Conservation (phyloP, 1,140 invertebrate genomes). For the Battus philenor region DNA sequence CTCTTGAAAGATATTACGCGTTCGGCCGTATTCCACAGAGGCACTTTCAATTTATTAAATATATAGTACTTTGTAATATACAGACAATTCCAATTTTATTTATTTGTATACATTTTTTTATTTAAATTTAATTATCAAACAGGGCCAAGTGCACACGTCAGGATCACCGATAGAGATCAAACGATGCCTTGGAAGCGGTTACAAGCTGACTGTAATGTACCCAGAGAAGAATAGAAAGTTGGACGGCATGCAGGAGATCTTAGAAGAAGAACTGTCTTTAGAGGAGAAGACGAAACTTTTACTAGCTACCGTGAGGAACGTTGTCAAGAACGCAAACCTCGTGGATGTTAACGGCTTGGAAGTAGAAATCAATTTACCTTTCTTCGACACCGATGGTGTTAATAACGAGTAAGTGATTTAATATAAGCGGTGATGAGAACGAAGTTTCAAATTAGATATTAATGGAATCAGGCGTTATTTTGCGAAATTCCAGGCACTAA, state of each 20-base stretch:
- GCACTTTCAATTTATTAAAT: neutral
- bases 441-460: no score
- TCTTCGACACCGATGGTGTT: constrained; percentile 68
- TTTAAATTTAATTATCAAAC: constrained; percentile 21
- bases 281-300: constrained; percentile 63
- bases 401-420: constrained; percentile 73
- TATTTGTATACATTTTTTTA: neutral
- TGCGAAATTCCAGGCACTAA: no score
- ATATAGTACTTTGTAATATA: neutral
- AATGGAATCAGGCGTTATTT: no score
- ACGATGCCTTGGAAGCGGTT: constrained; percentile 86
- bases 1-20: no score
- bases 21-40: no score
- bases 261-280: constrained; percentile 30
- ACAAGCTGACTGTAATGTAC: constrained; percentile 79
- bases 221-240: constrained; percentile 24
- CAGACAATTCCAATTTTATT: neutral
- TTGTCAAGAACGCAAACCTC: constrained; percentile 67
- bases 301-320: constrained; percentile 53
- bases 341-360: constrained; percentile 58
- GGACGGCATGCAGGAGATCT: constrained; percentile 15
- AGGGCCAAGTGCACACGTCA: constrained; percentile 77
- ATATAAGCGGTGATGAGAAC: no score
- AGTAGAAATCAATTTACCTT: constrained; percentile 73
- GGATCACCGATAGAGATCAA: constrained; percentile 85